Conservation (phyloP, 2,797 vertebrate genomes). For the Threskiornis aethiopicus region DNA sequence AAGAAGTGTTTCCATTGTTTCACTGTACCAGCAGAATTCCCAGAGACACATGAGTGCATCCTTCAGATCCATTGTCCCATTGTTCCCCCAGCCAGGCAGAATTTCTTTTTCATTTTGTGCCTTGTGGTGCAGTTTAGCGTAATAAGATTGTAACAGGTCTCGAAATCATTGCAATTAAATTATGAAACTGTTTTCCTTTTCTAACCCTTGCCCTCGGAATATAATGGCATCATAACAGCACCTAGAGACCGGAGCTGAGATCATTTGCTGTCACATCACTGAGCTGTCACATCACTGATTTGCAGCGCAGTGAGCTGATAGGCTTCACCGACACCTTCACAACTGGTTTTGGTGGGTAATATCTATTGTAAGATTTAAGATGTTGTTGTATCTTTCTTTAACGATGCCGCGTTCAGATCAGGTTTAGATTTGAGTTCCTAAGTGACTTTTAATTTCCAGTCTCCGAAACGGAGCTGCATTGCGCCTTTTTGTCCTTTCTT, state of each 20-base stretch:
- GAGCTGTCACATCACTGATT: background rate
- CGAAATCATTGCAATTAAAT: constrained; percentile 37
- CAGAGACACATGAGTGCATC: background rate
- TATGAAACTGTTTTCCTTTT: constrained; percentile 22
- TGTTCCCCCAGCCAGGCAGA: background rate
- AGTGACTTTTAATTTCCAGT: background rate
- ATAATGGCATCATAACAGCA: constrained; percentile 14
- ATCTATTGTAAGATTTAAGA: background rate
- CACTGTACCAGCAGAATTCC: background rate
- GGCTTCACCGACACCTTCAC: background rate
- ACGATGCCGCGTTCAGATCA: fast-evolving
- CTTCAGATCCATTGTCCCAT: constrained; percentile 11
- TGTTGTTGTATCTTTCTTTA: background rate
- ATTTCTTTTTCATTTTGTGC: constrained; percentile 25
- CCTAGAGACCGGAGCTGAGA: background rate
- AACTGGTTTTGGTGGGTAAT: background rate
- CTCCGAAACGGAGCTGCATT: background rate
- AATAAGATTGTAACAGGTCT: constrained; percentile 56
- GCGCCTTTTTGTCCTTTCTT: background rate
- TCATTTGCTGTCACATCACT: background rate
- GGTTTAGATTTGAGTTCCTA: background rate
- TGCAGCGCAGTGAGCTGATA: background rate
- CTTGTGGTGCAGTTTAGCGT: background rate
- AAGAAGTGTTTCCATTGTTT: background rate
- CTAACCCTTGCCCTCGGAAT: constrained; percentile 20